phyloP scores from a whole-genome alignment of 2,888 invertebrate species.

The Dicycla oo region DNA sequence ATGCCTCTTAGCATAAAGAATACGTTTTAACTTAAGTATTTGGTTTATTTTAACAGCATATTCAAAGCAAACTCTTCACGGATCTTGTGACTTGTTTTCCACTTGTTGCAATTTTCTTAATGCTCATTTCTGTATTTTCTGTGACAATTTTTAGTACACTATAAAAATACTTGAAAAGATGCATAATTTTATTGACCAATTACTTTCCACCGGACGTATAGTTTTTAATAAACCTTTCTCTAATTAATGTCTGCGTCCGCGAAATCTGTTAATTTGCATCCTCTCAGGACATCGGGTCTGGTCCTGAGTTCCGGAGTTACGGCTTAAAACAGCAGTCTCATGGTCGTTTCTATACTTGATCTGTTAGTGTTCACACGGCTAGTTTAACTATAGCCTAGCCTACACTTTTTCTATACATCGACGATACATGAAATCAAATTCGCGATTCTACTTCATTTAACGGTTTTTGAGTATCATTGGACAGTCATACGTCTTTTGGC shows the following conservation, averaged over 20 bases:
- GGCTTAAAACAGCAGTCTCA: neutral
- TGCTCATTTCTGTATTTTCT: neutral
- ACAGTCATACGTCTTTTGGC: neutral
- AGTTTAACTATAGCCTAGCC: neutral
- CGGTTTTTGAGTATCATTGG: neutral
- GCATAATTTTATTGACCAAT: slow-evolving; percentile 19
- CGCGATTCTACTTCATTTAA: neutral
- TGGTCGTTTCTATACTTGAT: neutral
- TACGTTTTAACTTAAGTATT: too few species aligned
- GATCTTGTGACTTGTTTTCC: neutral
- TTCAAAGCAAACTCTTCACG: too few species aligned
- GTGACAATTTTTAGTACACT: neutral
- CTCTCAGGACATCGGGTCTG: slow-evolving; percentile 36
- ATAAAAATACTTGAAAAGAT: slow-evolving; percentile 11
- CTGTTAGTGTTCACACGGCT: neutral
- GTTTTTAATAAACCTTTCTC: slow-evolving; percentile 53
- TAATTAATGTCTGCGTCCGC: slow-evolving; percentile 33
- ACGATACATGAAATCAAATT: neutral
- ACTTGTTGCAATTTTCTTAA: neutral
- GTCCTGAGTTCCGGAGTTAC: slow-evolving; percentile 31
- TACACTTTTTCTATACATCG: neutral
- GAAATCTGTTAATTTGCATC: slow-evolving; percentile 33
- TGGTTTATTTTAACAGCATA: too few species aligned
- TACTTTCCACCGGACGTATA: slow-evolving; percentile 35
- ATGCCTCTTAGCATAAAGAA: too few species aligned